Base-by-base conservation (phyloP, 2,888 invertebrate genomes). In the Cerastoderma edule region DNA sequence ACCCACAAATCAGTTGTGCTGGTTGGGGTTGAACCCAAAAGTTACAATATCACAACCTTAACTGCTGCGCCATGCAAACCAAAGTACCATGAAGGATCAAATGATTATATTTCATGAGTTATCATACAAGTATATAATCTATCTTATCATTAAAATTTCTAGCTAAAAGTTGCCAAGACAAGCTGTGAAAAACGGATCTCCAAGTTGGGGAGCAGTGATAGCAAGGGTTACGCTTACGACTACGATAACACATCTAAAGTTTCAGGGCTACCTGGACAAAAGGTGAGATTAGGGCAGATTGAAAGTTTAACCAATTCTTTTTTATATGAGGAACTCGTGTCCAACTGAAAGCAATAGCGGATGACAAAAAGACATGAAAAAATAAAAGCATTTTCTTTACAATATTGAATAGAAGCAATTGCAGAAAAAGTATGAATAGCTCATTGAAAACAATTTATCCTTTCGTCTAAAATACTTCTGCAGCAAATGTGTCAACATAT, bases 161-260 rank as follows among this genome's bases (percentile, higher is more conserved):
- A 91, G 91, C 66, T 92, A 75, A 90, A 88, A n/a, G 88, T 91
- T n/a, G 89, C 91, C 35, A 92, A 92, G 78, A 77, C 85, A 54
- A 84, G 86, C 10, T 90, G 90, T 88, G 92, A 92, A 84, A 91
- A 90, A 77, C 76, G 89, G 56, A 90, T 91, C 65, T 84, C 87
- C 50, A 69, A 77, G 1, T 83, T 91, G 0, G 91, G 91, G 10
- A 91, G 91, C 44, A 84, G 88, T 56, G 90, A 89, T 67, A 90
- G 89, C 77, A 87, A 88, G 56, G 83, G 80, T 32, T 85, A 87
- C 63, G 83, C 80, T 22, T 81, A 80, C 19, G 83, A 83, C 0
- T 74, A 77, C 1, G 81, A 75, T 32, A 87, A 86, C 67, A 79
- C 74, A 10, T 22, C n/a, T 24, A 75, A 76, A 65, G 60, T 30